Percentiles rank a stretch among this genome's conserved stretches.
phyloP scores from a whole-genome alignment of 2,113 vertebrate genomes.

The Bucco capensis region DNA sequence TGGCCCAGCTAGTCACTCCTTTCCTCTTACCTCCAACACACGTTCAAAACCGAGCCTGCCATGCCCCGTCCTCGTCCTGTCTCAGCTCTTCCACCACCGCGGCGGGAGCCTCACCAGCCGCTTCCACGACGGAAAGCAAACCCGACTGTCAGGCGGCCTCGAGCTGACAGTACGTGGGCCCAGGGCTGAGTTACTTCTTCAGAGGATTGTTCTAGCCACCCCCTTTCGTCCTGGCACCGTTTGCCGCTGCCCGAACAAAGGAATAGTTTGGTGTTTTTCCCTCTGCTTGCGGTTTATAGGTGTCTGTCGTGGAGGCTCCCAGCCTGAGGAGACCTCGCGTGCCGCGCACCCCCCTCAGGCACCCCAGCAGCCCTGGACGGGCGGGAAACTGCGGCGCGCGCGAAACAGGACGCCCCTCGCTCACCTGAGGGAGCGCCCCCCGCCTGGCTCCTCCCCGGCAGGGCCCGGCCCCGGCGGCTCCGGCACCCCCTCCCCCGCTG shows the following conservation, averaged over 20 bases:
- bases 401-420: not conserved
- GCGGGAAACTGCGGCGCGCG: not conserved
- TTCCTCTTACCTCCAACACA: not conserved
- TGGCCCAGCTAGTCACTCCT: not conserved
- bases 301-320: accelerated
- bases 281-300: accelerated
- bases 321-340: not conserved
- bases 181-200: not conserved
- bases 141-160: not conserved
- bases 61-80: not conserved
- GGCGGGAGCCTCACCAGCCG: not conserved
- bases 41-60: not conserved
- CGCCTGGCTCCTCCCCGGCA: not conserved
- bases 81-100: not conserved
- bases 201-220: not conserved
- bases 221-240: not conserved
- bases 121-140: not conserved
- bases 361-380: not conserved
- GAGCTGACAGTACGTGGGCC: not conserved
- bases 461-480: not conserved
- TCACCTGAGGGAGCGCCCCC: slow-evolving; percentile 15
- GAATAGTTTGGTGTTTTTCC: not conserved
- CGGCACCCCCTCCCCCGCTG: not conserved
- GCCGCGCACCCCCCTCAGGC: not conserved
- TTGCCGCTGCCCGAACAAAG: not conserved